Base-by-base conservation (phyloP, 2,113 vertebrate species). In the Takifugu flavidus region DNA sequence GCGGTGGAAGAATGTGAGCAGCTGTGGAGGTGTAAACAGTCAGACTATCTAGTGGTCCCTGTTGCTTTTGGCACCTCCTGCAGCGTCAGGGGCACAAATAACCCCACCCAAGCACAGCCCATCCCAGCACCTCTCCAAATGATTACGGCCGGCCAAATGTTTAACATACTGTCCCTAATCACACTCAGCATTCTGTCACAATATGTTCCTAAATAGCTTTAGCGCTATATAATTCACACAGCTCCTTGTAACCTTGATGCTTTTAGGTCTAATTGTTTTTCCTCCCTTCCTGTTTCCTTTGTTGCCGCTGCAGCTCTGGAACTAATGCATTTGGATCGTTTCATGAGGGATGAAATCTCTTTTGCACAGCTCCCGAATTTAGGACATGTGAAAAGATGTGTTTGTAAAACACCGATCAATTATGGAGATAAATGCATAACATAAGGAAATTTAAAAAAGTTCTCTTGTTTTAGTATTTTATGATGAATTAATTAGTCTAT, bases 391-490 rank as follows among this genome's bases (percentile, higher is more conserved):
- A 73, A 67, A 80, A 84, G 56, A 75, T 75, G 50, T 73, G 82
- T 88, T 87, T 86, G 85, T 89, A 75, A 83, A 85, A 85, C 82
- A 86, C 85, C 83, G 73, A 79, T 78, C 81, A 58, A 77, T 85
- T 86, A 87, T 85, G 82, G 57, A 86, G 86, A 86, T 84, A 59
- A 76, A 82, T 80, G 79, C 72, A 71, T 62, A 86, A 84, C 73
- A 83, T 71, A 72, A 71, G 67, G 80, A 80, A 78, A 80, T 61
- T 71, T 69, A n/a, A 47, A 47, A 47, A 47, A n/a, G 5, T 14
- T n/a, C 45, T 47, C 42, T 43, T 43, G 42, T 43, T 72, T 60
- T 25, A 49, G 46, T 52, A 26, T 84, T 79, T 87, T 74, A 82
- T 74, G 69, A 85, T 77, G 70, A 83, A 79, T 82, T 77, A 86